Base-by-base conservation (phyloP, 2,113 vertebrate species). In the Rhinoderma darwinii region DNA sequence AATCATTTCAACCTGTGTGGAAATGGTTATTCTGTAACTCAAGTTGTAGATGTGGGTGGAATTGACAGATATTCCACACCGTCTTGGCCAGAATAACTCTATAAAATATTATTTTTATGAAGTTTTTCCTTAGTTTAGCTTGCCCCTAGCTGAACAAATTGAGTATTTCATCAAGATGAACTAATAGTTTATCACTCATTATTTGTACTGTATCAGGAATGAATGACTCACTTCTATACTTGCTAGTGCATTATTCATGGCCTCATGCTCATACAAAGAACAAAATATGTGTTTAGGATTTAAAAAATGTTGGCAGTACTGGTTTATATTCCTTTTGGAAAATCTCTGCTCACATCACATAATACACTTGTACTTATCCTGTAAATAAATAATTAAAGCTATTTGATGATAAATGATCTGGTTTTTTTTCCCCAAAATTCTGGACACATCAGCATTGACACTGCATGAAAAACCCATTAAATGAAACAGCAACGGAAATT, bases 241-340 rank as follows among this genome's bases (percentile, higher is more conserved):
- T 82, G 59, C 80, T 61, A 68, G 80, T 68, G 59, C 59, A 82
- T 82, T 82, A 82, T 63, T 82, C 41, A 82, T 47, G 80, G 80
- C 27, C 41, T 82, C 17, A 22, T 82, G 79, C 79, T 82, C 56
- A 25, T 4, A 39, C 37, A 66, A 63, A 82, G 59, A 68, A 82
- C 39, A 82, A 44, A 82, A 82, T 68, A 68, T 68, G 80, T 15
- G 39, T 82, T 41, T 61, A 63, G 80, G 80, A 82, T 68, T 82
- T 59, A 41, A 68, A 43, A 59, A 82, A 47, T 27, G 8, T 68
- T 82, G 80, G 80, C 80, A 82, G 80, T 0, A 27, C 41, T 12
- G 30, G 59, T 43, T 41, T 27, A 66, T 82, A 43, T 68, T 82
- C 56, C 30, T 59, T 47, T 47, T 47, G 41, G 56, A 82, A 68